phyloP scores from a whole-genome alignment of 1,140 invertebrate species.

The Drosophila mauritiana region DNA sequence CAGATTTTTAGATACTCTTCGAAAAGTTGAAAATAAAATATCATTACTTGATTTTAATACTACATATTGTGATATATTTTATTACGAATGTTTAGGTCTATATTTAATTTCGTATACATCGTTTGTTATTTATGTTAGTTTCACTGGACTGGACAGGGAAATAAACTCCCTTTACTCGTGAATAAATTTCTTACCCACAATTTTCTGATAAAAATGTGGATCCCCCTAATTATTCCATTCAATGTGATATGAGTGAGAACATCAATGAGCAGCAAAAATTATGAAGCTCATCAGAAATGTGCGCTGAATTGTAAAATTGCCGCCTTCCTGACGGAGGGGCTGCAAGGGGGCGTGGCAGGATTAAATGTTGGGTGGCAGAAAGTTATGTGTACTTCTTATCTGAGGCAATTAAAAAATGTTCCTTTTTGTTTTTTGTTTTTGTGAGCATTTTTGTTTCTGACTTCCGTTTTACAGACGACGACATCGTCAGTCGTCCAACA shows the following conservation, averaged over 20 bases:
- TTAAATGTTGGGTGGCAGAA: constrained; percentile 25
- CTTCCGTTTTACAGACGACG: constrained; percentile 53
- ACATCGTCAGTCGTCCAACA: constrained; percentile 29
- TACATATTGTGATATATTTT: neutral
- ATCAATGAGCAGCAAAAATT: constrained; percentile 79
- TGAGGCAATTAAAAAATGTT: constrained; percentile 78
- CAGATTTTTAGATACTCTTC: neutral
- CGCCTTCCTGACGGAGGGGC: constrained; percentile 32
- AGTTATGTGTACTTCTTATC: constrained; percentile 77
- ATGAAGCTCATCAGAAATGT: constrained; percentile 81
- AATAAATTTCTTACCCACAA: too few species aligned
- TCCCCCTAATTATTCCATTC: constrained; percentile 1
- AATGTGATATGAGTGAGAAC: constrained; percentile 63
- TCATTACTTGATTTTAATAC: too few species aligned
- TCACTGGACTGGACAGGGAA: too few species aligned
- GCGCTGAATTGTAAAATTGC: constrained; percentile 82
- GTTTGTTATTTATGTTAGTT: too few species aligned
- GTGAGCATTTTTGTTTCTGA: constrained; percentile 42
- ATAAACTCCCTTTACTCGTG: rapidly evolving
- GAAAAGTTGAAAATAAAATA: neutral
- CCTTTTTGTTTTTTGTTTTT: constrained; percentile 23
- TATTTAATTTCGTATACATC: too few species aligned
- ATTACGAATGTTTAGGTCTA: too few species aligned
- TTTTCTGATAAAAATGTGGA: neutral
- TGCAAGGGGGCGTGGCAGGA: neutral